A percentile compares a stretch with the other conserved stretches of the same genome.
Evolutionary conservation across 2,113 vertebrate genomes (phyloP).

Genomic region (Phyllostomus hastatus): DNA sequence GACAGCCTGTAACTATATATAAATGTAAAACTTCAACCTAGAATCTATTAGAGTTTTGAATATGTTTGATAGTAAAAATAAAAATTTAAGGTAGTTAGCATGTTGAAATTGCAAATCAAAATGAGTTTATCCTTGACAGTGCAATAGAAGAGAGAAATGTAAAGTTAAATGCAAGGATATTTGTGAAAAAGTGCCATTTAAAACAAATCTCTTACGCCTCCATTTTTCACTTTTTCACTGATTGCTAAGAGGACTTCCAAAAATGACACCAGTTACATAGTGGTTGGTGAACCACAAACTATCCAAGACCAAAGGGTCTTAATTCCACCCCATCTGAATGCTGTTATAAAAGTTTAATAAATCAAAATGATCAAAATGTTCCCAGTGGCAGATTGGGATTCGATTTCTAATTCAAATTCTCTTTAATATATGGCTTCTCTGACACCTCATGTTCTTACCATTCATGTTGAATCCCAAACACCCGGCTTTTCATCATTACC

Average conservation of each 20-base stretch:
- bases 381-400: conserved; percentile 82
- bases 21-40: not conserved
- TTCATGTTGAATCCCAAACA: conserved; percentile 82
- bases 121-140: not conserved
- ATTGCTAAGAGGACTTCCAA: conserved; percentile 60
- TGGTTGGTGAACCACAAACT: conserved; percentile 75
- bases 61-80: not conserved
- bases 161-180: conserved; percentile 56
- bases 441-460: conserved; percentile 80
- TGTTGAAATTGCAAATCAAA: not conserved
- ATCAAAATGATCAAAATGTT: conserved; percentile 90
- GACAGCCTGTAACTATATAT: not conserved
- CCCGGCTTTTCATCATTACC: conserved; percentile 79
- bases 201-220: conserved; percentile 1
- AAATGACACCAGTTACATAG: conserved; percentile 41
- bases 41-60: not conserved
- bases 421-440: conserved; percentile 84
- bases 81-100: not conserved
- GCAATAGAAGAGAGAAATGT: conserved; percentile 57
- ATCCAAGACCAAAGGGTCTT: conserved; percentile 78
- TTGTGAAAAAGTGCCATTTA: conserved; percentile 48
- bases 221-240: conserved; percentile 59
- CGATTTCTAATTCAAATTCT: conserved; percentile 86
- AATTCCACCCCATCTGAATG: conserved; percentile 83
- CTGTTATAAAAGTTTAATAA: conserved; percentile 87